Conservation (phyloP, 2,888 invertebrate species). For the Drosophila longiperda region DNA sequence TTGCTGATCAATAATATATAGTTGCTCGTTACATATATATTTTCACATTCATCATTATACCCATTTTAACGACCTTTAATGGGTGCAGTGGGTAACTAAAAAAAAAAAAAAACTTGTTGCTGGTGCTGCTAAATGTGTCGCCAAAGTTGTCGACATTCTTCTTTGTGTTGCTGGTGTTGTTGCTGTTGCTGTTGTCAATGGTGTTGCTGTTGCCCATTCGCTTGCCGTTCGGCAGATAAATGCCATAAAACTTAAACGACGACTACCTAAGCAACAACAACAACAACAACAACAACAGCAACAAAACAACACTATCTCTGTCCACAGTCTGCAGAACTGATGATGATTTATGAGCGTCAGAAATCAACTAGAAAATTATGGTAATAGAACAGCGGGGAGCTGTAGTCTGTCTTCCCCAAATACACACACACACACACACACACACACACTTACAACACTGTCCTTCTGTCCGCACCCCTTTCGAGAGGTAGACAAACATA, state of each 20-base stretch:
- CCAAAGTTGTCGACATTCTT: conserved; percentile 61
- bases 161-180: conserved; percentile 18
- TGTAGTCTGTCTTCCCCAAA: conserved; percentile 1
- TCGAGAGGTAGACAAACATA: conserved; percentile 15
- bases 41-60: not conserved
- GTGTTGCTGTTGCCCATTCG: conserved; percentile 33
- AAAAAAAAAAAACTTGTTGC: conserved; percentile 61
- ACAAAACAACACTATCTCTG: conserved; percentile 60
- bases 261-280: conserved; percentile 64
- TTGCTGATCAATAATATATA: not conserved
- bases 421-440: not conserved
- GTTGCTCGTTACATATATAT: not conserved
- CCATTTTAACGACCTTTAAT: not conserved
- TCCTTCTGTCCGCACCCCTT: not conserved
- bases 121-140: conserved; percentile 69
- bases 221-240: conserved; percentile 58
- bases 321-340: conserved; percentile 60
- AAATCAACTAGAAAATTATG: conserved; percentile 81
- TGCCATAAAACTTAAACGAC: conserved; percentile 72
- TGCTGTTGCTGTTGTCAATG: conserved; percentile 21
- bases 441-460: not conserved
- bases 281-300: conserved; percentile 25
- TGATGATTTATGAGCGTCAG: conserved; percentile 80
- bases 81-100: not conserved
- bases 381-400: conserved; percentile 64